Percentiles rank a stretch among this genome's conserved stretches.
Evolutionary conservation across 2,797 vertebrate genomes (phyloP).

Genomic region (Alca torda): DNA sequence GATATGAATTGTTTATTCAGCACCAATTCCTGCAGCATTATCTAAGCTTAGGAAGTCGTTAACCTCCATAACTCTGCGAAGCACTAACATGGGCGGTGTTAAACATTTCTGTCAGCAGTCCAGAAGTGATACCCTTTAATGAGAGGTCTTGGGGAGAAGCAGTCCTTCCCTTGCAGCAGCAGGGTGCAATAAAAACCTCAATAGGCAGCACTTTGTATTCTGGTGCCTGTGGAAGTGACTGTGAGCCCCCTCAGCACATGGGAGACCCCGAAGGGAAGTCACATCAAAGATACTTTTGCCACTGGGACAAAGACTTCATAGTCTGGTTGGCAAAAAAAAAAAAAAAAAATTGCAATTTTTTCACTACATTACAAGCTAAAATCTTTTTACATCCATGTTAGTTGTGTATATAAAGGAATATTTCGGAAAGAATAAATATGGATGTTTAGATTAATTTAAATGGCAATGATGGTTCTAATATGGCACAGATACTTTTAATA

Average conservation of each 20-base stretch:
- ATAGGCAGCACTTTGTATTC: background rate
- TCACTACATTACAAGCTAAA: background rate
- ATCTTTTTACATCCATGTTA: background rate
- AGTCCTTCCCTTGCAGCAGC: background rate
- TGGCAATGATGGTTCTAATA: background rate
- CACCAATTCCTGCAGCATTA: background rate
- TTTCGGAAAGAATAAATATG: background rate
- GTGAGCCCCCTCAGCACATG: background rate
- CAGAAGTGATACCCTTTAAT: background rate
- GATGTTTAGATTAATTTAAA: background rate
- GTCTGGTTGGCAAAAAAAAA: background rate
- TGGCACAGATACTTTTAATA: background rate
- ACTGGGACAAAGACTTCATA: background rate
- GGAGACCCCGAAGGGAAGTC: fast-evolving
- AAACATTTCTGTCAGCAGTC: background rate
- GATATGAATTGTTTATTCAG: conserved; percentile 23
- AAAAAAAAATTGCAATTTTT: background rate
- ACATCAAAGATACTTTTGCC: background rate
- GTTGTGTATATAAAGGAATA: background rate
- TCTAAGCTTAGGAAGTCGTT: background rate
- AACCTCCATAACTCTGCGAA: background rate
- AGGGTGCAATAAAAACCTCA: background rate
- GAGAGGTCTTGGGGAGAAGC: background rate
- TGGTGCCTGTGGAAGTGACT: background rate
- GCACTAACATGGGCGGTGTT: background rate